phyloP scores from a whole-genome alignment of 1,140 invertebrate species.

The Cotesia glomerata region DNA sequence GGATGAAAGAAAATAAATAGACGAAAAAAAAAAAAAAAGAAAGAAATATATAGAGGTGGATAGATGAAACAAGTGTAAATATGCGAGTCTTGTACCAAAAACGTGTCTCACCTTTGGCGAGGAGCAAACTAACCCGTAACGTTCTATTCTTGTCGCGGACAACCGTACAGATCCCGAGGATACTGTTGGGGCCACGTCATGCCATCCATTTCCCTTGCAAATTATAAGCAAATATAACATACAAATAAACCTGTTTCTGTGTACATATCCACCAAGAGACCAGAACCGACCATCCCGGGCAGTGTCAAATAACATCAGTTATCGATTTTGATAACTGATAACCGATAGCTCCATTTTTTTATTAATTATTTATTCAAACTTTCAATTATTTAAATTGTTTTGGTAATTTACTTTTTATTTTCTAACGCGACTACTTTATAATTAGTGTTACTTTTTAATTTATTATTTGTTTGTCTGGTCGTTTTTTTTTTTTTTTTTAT shows the following conservation, averaged over 20 bases:
- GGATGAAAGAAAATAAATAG: too few species aligned
- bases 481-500: too few species aligned
- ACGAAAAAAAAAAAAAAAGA: not conserved
- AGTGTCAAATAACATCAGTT: not conserved
- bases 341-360: not conserved
- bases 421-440: too few species aligned
- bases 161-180: slow-evolving; percentile 7
- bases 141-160: too few species aligned
- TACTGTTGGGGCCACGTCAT: slow-evolving; percentile 22
- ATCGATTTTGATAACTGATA: not conserved
- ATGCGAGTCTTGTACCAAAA: slow-evolving; percentile 23
- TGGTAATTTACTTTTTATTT: too few species aligned
- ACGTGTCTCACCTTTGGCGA: slow-evolving; percentile 27
- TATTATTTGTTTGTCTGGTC: too few species aligned
- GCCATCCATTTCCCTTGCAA: slow-evolving; percentile 26
- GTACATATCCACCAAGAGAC: not conserved
- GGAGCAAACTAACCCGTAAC: not conserved
- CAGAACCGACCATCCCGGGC: too few species aligned
- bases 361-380: not conserved
- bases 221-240: slow-evolving; percentile 23
- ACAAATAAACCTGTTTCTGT: slow-evolving; percentile 9
- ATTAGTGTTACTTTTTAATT: too few species aligned
- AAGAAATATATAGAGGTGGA: not conserved
- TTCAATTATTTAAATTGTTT: too few species aligned
- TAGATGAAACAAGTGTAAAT: slow-evolving; percentile 7